Conservation (phyloP, 2,797 vertebrate genomes). For the Enteromius anoplus region DNA sequence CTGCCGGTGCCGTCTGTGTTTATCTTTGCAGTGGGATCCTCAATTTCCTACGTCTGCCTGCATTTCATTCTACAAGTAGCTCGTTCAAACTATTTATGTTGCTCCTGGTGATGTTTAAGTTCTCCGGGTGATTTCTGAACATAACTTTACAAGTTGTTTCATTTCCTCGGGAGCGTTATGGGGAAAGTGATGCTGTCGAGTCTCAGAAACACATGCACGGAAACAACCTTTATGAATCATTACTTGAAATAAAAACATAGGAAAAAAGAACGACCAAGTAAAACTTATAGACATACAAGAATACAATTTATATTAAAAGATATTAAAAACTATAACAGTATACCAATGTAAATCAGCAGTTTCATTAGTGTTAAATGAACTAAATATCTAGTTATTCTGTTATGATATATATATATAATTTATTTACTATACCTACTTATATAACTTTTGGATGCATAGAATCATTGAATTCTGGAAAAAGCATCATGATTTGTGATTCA, state of each 20-base stretch:
- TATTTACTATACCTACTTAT: no score
- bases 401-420: neutral
- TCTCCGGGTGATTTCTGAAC: conserved; percentile 8
- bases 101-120: conserved; percentile 14
- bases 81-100: conserved; percentile 15
- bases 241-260: neutral
- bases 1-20: neutral
- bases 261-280: neutral
- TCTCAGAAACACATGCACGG: neutral
- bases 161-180: conserved; percentile 5
- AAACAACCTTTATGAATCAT: neutral
- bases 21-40: conserved; percentile 15
- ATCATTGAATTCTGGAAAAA: no score
- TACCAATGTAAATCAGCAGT: neutral
- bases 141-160: conserved; percentile 16
- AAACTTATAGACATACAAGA: neutral
- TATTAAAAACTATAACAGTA: neutral
- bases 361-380: neutral
- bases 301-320: neutral
- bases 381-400: neutral
- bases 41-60: neutral
- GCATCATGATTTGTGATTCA: no score
- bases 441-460: no score
- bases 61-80: conserved; percentile 25
- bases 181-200: neutral